phyloP scores from a whole-genome alignment of 2,888 invertebrate genomes.

The Synanthedon myopaeformis region DNA sequence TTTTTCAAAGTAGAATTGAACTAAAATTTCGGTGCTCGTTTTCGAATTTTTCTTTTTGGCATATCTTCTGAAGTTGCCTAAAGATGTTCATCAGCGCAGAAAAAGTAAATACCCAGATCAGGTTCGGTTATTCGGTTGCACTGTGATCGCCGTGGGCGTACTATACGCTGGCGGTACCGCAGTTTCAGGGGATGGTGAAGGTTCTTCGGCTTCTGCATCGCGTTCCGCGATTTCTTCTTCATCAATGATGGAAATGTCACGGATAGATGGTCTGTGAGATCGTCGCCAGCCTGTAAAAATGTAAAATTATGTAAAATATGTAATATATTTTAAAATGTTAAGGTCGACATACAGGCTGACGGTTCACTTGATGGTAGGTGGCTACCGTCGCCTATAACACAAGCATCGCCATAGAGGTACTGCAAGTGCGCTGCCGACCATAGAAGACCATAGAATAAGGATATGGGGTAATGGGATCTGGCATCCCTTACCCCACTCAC shows the following conservation, averaged over 20 bases:
- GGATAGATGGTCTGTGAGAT: constrained; percentile 84
- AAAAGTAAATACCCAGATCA: constrained; percentile 14
- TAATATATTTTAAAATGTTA: no score
- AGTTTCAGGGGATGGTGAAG: constrained; percentile 20
- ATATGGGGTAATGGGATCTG: no score
- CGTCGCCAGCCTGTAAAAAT: constrained; percentile 76
- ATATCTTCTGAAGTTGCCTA: not conserved
- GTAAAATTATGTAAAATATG: no score
- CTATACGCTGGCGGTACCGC: constrained; percentile 29
- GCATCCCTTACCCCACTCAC: no score
- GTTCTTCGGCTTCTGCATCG: constrained; percentile 43
- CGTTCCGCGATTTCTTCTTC: constrained; percentile 80
- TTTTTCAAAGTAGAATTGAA: no score
- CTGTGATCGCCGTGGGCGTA: constrained; percentile 52
- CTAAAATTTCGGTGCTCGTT: constrained; percentile 1
- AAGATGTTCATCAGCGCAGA: not conserved
- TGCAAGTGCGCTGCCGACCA: no score
- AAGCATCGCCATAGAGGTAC: no score
- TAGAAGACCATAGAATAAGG: no score
- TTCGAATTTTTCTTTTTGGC: not conserved
- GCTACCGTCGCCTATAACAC: no score
- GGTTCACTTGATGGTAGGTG: no score
- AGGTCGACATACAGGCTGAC: no score
- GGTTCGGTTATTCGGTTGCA: constrained; percentile 49
- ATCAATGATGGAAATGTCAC: constrained; percentile 88